Evolutionary conservation across 2,888 invertebrate genomes (phyloP).

Genomic region (Phyto melanocephala): DNA sequence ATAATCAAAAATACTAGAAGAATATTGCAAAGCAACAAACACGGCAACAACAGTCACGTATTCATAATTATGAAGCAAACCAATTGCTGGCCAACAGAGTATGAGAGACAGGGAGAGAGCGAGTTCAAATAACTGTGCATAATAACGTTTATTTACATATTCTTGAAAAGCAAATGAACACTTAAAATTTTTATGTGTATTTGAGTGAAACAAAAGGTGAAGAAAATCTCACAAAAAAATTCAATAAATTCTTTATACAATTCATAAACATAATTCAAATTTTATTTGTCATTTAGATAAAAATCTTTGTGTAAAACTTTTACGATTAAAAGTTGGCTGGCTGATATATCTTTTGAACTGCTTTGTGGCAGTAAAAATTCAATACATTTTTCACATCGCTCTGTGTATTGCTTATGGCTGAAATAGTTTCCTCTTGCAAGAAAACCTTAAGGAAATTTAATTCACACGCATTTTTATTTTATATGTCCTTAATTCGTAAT

Average conservation of each 20-base stretch:
- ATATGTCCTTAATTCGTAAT: too few species aligned
- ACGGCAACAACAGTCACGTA: not conserved
- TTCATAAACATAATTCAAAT: not conserved
- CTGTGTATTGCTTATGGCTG: too few species aligned
- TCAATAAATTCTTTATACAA: not conserved
- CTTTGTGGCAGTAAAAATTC: not conserved
- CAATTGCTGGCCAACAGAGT: too few species aligned
- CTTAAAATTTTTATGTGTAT: not conserved
- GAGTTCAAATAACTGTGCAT: not conserved
- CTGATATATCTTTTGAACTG: too few species aligned
- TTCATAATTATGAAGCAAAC: constrained; percentile 31
- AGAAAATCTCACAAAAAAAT: not conserved
- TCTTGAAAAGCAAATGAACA: not conserved
- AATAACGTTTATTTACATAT: not conserved
- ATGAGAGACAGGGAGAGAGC: not conserved
- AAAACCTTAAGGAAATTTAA: constrained; percentile 24
- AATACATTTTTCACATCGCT: not conserved
- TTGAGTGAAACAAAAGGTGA: not conserved
- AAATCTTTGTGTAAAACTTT: not conserved
- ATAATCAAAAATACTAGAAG: constrained; percentile 49
- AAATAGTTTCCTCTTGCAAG: not conserved
- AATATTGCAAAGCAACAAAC: constrained; percentile 4
- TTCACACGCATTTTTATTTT: too few species aligned
- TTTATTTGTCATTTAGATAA: not conserved
- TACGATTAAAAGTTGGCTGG: too few species aligned